A percentile compares a stretch with the other conserved stretches of the same genome.
phyloP scores from a whole-genome alignment of 2,113 vertebrate genomes.

The Rhombomys opimus region DNA sequence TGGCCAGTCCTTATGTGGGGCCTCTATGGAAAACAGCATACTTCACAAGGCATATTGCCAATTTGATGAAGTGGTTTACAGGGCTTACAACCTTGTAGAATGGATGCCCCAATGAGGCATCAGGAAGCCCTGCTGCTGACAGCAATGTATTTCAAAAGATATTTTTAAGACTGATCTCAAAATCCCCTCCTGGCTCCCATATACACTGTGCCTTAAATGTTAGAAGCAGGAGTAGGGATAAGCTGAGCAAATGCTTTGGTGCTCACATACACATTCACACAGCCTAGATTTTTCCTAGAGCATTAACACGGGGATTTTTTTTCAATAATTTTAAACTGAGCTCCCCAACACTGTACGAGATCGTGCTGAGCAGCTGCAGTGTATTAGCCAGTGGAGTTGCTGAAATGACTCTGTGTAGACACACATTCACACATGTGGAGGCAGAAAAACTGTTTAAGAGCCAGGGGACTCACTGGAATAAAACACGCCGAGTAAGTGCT shows the following conservation, averaged over 20 bases:
- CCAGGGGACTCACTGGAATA: conserved; percentile 70
- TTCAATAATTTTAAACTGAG: neutral
- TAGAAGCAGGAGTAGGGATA: conserved; percentile 9
- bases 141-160: conserved; percentile 61
- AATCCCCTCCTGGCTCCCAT: conserved; percentile 27
- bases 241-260: conserved; percentile 13
- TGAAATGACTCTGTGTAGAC: conserved; percentile 76
- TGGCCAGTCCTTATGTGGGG: conserved; percentile 9
- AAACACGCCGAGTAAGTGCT: conserved; percentile 73
- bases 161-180: conserved; percentile 56
- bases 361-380: conserved; percentile 76
- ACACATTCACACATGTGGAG: conserved; percentile 75
- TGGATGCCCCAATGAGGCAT: neutral
- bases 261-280: conserved; percentile 38
- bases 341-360: neutral
- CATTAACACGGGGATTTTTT: conserved; percentile 36
- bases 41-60: conserved; percentile 16
- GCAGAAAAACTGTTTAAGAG: conserved; percentile 80
- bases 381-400: conserved; percentile 68
- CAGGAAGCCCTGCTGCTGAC: conserved; percentile 53
- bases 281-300: conserved; percentile 39
- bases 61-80: neutral
- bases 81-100: conserved; percentile 7
- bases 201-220: conserved; percentile 9
- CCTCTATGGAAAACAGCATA: conserved; percentile 15